These are phyloP conservation scores for Pteronura brasiliensis DNA, from an alignment of 2,113 vertebrate species.

Conservation along the genomic window DNA sequence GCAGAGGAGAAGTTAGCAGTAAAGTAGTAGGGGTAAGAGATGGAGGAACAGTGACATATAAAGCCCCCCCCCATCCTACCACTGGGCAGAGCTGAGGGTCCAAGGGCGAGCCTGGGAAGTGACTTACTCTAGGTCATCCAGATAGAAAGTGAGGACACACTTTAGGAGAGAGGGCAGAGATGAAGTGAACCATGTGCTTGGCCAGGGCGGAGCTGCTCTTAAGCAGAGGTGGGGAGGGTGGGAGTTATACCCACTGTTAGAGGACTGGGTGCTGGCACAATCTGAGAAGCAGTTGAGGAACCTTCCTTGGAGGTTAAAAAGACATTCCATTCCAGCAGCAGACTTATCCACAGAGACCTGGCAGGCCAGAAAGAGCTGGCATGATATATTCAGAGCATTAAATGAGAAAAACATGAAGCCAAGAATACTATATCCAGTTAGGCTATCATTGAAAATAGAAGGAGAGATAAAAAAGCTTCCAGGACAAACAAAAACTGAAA, in stretches of 20 bases:
- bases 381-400: no score
- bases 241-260: neutral
- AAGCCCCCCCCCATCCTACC: no score
- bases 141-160: neutral
- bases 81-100: neutral
- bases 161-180: neutral
- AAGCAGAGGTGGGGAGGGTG: neutral
- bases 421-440: no score
- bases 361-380: no score
- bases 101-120: neutral
- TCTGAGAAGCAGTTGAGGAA: no score
- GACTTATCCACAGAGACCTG: no score
- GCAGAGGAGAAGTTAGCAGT: neutral
- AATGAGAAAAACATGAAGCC: no score
- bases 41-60: neutral
- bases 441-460: no score
- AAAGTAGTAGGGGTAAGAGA: neutral
- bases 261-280: neutral
- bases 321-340: neutral
- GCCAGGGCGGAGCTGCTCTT: neutral
- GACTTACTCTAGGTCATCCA: neutral
- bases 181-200: neutral
- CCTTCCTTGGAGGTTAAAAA: neutral
- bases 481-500: no score
- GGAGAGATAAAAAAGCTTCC: no score